Evolutionary conservation across 2,888 invertebrate genomes (phyloP).

Genomic region (Smittia aterrima): DNA sequence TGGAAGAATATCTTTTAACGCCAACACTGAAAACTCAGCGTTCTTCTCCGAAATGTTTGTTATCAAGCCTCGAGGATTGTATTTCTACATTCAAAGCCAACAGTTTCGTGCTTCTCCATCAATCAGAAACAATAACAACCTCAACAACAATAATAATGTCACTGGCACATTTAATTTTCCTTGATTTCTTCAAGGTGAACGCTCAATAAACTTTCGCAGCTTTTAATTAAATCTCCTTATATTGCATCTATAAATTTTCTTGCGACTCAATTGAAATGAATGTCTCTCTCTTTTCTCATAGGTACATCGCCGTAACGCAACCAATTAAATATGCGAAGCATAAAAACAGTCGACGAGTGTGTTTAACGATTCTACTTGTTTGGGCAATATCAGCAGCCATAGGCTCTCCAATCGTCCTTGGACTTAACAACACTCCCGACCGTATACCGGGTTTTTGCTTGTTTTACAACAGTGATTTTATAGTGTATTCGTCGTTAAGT

Average conservation of each 20-base stretch:
- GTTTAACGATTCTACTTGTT: constrained; percentile 90
- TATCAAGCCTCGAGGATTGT: not conserved
- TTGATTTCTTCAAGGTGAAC: no score
- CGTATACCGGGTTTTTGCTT: constrained; percentile 81
- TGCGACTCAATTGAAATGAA: constrained; percentile 41
- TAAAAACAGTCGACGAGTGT: constrained; percentile 92
- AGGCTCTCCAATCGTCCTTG: constrained; percentile 93
- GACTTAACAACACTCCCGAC: constrained; percentile 90
- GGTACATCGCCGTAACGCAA: constrained; percentile 98
- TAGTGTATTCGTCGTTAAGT: constrained; percentile 95
- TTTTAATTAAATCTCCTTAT: no score
- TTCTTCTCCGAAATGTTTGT: not conserved
- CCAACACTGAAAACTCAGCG: not conserved
- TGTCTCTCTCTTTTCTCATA: constrained; percentile 52
- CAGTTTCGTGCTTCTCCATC: no score
- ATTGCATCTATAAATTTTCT: no score
- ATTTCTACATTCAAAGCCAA: not conserved
- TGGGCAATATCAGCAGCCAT: constrained; percentile 96
- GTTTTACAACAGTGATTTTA: constrained; percentile 97
- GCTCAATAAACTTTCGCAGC: no score
- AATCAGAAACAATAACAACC: no score
- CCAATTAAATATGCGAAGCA: constrained; percentile 99
- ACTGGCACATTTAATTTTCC: no score
- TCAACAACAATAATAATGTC: no score
- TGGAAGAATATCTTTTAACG: not conserved